Evolutionary conservation across 2,888 invertebrate species (phyloP), one percentile per base, ranked within the genome.

Genomic region (Nemotelus pantherinus): DNA sequence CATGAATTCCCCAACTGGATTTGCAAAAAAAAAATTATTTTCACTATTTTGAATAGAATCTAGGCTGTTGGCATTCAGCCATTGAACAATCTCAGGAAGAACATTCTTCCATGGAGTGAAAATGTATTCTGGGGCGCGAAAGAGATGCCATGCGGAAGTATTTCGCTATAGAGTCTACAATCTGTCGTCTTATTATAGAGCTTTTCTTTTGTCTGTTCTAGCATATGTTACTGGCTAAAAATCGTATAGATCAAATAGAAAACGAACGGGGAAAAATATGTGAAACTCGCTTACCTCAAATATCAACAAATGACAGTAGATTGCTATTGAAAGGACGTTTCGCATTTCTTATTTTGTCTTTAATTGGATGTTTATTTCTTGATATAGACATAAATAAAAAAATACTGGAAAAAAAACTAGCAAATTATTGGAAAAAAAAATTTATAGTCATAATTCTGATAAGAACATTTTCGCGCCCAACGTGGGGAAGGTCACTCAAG

Each of bases 101-200:
- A 45, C 1, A 67, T n/a, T 48, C 48, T 25, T 25, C 25, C 25
- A 25, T 25, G 1, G 25, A 25, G 58, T 10, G 53, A 10, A 53
- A 53, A 53, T 9, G 53, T 53, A 10, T 58, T 58, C 58, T 58
- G 10, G 58, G 58, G 4, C 25, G 58, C 5, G 58, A 50, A n/a
- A 47, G 74, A 74, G 60, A 74, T 39, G 45, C 60, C 47, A 74
- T 63, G 74, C 74, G 74, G 74, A 74, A 74, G 41, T 63, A 25
- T 41, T 39, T 43, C 48, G 48, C 3, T 6, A 41, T 43, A 53
- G 48, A 45, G 7, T 2, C 60, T 41, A 25, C 25, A 25, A 25
- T 25, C 25, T 25, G 71, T 58, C 45, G 57, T 67, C 9, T 50
- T 48, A 10, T 45, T n/a, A 65, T 45, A 58, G 57, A 63, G 48